phyloP scores from a whole-genome alignment of 2,888 invertebrate species.

The Brenthis daphne region DNA sequence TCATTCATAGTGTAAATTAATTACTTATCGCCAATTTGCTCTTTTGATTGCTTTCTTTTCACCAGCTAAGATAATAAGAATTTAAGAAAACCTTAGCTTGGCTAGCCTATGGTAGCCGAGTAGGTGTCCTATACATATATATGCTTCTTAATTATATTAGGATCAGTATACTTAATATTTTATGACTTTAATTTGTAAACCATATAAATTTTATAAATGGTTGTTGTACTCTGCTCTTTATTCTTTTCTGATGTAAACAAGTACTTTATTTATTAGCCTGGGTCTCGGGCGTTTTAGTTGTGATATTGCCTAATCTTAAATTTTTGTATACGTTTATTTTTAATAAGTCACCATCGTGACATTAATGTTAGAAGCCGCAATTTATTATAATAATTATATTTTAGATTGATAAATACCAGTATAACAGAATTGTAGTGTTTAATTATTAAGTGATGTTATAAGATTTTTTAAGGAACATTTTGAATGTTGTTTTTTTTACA shows the following conservation, averaged over 20 bases:
- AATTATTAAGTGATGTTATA: slow-evolving; percentile 48
- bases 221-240: slow-evolving; percentile 13
- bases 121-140: too few species aligned
- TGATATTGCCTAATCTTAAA: slow-evolving; percentile 78
- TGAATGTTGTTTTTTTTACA: slow-evolving; percentile 57
- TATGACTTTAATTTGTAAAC: not conserved
- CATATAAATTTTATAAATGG: not conserved
- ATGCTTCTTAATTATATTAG: not conserved
- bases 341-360: slow-evolving; percentile 69
- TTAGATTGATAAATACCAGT: slow-evolving; percentile 54
- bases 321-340: slow-evolving; percentile 80
- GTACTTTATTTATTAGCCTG: slow-evolving; percentile 50
- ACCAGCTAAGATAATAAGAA: too few species aligned
- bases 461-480: slow-evolving; percentile 49
- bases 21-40: too few species aligned
- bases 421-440: slow-evolving; percentile 51
- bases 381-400: slow-evolving; percentile 57
- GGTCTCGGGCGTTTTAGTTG: slow-evolving; percentile 72
- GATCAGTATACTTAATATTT: slow-evolving; percentile 1
- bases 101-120: too few species aligned
- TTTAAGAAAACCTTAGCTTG: too few species aligned
- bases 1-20: too few species aligned
- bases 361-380: slow-evolving; percentile 72
- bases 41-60: too few species aligned
- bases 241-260: slow-evolving; percentile 24